Percentiles rank a stretch among this genome's conserved stretches.
phyloP scores from a whole-genome alignment of 2,113 vertebrate species.

The Entomyzon cyanotis region DNA sequence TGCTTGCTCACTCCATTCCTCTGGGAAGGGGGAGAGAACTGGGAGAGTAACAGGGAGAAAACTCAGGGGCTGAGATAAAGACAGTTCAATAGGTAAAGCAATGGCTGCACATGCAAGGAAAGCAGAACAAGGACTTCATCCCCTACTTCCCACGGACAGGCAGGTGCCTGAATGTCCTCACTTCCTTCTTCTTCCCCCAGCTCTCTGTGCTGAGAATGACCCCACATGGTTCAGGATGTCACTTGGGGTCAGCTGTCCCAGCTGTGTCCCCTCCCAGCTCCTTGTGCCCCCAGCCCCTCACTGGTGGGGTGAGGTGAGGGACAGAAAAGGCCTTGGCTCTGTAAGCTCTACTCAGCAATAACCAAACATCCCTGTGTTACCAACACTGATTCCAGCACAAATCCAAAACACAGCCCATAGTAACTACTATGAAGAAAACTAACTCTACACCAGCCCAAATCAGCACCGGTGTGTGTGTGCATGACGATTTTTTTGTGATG shows the following conservation, averaged over 20 bases:
- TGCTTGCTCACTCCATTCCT: neutral
- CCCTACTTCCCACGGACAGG: neutral
- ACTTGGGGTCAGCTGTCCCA: neutral
- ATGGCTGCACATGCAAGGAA: neutral
- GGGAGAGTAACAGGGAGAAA: neutral
- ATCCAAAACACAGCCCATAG: neutral
- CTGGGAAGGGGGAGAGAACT: neutral
- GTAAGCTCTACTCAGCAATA: neutral
- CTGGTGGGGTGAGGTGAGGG: neutral
- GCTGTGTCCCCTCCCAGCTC: neutral
- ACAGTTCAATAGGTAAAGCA: neutral
- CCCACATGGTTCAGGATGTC: neutral
- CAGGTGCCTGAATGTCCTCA: neutral
- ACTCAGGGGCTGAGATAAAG: too few species aligned
- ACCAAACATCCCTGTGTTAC: neutral
- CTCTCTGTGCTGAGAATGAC: neutral
- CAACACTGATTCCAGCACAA: neutral
- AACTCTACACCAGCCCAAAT: neutral
- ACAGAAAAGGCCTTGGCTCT: neutral
- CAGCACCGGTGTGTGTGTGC: neutral
- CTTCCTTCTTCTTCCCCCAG: neutral
- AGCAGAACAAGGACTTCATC: neutral
- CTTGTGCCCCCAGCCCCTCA: neutral
- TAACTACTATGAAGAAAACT: neutral
- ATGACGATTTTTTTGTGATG: neutral